Percentiles rank a stretch among this genome's conserved stretches.
Evolutionary conservation across 1,140 invertebrate genomes (phyloP).

Genomic region (Heliconius congener): DNA sequence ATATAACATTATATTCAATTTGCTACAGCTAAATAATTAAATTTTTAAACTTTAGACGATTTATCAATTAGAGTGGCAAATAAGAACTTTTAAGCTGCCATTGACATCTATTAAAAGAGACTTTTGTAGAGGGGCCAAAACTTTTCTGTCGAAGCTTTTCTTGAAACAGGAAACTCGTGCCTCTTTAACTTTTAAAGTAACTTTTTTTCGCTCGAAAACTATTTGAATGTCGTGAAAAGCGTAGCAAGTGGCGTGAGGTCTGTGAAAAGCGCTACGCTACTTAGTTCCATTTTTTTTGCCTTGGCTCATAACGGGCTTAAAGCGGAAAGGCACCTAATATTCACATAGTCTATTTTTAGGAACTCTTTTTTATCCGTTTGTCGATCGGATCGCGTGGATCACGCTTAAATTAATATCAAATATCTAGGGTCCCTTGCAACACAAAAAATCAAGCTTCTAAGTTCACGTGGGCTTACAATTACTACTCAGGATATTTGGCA

Average conservation of each 20-base stretch:
- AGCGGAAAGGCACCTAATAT: too few species aligned
- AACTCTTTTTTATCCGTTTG: too few species aligned
- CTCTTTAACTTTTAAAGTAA: conserved; percentile 12
- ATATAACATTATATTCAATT: too few species aligned
- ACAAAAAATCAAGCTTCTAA: too few species aligned
- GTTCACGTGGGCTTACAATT: too few species aligned
- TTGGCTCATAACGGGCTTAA: not conserved
- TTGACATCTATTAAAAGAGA: conserved; percentile 8
- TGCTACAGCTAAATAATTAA: too few species aligned
- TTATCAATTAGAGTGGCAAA: not conserved
- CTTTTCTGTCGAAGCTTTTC: conserved; percentile 13
- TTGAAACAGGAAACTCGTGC: conserved; percentile 3
- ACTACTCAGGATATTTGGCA: too few species aligned
- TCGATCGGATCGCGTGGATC: too few species aligned
- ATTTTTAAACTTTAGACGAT: not conserved
- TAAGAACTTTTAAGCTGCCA: conserved; percentile 1
- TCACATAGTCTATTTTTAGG: too few species aligned
- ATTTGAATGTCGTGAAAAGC: conserved; percentile 8
- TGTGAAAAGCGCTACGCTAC: not conserved
- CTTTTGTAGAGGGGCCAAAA: not conserved
- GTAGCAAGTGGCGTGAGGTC: not conserved
- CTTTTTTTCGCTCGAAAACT: conserved; percentile 4
- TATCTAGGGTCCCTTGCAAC: too few species aligned
- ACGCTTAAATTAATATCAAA: too few species aligned
- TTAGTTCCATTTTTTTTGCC: not conserved